Base-by-base conservation (phyloP, 2,888 invertebrate genomes). In the Marasmarcha lunaedactyla region DNA sequence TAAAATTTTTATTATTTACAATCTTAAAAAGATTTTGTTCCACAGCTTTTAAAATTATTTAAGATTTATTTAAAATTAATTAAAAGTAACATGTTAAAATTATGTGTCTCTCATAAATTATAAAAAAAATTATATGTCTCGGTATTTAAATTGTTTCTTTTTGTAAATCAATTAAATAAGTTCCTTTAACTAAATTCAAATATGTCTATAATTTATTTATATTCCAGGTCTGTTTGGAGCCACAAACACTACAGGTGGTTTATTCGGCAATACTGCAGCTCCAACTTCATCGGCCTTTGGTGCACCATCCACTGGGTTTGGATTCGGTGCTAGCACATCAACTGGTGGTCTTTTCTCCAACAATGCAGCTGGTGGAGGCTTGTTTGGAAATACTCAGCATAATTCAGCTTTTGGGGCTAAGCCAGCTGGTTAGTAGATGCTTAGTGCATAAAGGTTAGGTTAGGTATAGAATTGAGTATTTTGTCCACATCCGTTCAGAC, bases 261-360 rank as follows among this genome's bases (percentile, higher is more conserved):
- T 81, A 0, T 81, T 79, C 56, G 81, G 81, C 1, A 52, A 45
- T 1, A 42, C 61, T 0, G 35, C 68, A 0, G 51, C 71, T 0
- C 59, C 88, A 1, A 68, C 87, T 1, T 81, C 89, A 1, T 81
- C 88, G 2, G 86, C 87, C 3, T 91, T 93, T 69, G 91, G 92
- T 10, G 76, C 88, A 2, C 77, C 87, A 11, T 76, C 87, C 4
- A 46, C 53, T 14, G 64, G 68, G 1, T 76, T 74, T 46, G 74
- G 76, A 0, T 85, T 88, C 47, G 72, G 72, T 64, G 57, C 60
- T 4, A 50, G 43, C 34, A 52, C 67, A 46, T 84, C 85, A 41
- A 67, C 86, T 0, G 71, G 79, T 2, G 86, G 85, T n/a, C 76
- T 90, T 2, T 90, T 91, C 55, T 64, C 76, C 1, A 73, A 58